Conservation (phyloP, 1,140 invertebrate genomes). For the Drosophila trapezifrons region DNA sequence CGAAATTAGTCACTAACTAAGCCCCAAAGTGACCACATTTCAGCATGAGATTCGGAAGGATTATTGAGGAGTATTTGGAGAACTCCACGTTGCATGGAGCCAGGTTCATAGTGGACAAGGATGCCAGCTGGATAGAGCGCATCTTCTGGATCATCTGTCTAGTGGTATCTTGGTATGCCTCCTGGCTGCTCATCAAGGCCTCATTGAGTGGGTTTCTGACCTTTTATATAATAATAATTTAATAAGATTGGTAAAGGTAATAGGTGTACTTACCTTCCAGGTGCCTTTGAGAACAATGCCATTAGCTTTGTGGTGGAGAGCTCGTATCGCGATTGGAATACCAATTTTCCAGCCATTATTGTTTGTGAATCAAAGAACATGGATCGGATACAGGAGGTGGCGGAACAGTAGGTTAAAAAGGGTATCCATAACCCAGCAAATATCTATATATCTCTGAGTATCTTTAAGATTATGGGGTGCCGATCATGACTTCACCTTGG, state of each 20-base stretch:
- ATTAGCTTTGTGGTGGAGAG: constrained; percentile 90
- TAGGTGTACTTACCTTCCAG: constrained; percentile 45
- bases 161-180: constrained; percentile 87
- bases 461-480: constrained; percentile 86
- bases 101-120: constrained; percentile 85
- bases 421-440: too few species aligned
- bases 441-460: background rate
- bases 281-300: constrained; percentile 84
- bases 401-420: constrained; percentile 85
- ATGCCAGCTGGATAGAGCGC: constrained; percentile 85
- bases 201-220: constrained; percentile 84
- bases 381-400: constrained; percentile 86
- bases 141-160: constrained; percentile 88
- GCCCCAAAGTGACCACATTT: background rate
- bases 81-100: constrained; percentile 86
- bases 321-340: constrained; percentile 89
- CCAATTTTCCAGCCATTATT: constrained; percentile 88
- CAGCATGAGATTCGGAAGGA: constrained; percentile 49
- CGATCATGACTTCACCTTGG: constrained; percentile 88
- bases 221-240: background rate
- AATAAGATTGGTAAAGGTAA: too few species aligned
- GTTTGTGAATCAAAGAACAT: constrained; percentile 88
- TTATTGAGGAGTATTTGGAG: constrained; percentile 80
- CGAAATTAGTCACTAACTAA: background rate
- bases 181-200: constrained; percentile 86